Base-by-base conservation (phyloP, 2,888 invertebrate genomes). In the Chrysodeixis includens region DNA sequence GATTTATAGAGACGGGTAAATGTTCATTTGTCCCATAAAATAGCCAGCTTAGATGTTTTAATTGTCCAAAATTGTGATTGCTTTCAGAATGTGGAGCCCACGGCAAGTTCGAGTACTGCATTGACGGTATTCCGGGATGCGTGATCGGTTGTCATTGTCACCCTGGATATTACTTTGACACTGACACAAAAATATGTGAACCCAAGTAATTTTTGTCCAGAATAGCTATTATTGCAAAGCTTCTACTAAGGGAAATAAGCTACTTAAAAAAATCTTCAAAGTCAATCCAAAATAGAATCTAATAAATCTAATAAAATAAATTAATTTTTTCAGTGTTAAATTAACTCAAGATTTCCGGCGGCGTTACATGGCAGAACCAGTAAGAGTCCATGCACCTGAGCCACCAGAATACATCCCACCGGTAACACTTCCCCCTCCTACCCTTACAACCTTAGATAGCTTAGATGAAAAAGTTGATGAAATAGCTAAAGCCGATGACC, bases 71-170 rank as follows among this genome's bases (percentile, higher is more conserved):
- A 4, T 59, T 57, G 56, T 8, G 18, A 53, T 62, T 55, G 26
- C 16, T 80, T 83, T 7, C 83, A 94, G 94, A 94, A 83, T 94
- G 94, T 79, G 94, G 94, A 4, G 78, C 85, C 9, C 92, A 94
- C 71, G 94, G 94, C 8, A 88, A 87, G 71, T 94, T 94, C 67
- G 93, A 94, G 81, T 94, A 94, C 71, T 94, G 94, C 76, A 87
- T 94, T 57, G 92, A 94, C 57, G 91, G 86, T 40, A 83, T 89
- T 56, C 90, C 92, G 1, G 93, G 91, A n/a, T 94, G 94, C 78
- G 87, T 94, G n/a, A 74, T 94, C 26, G 94, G 94, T 30, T 94
- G 94, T 71, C 93, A 94, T 73, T 94, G 94, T 66, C 92, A 94
- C 59, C 94, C 94, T 0, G 94, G 94, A 61, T 94, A 90, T 74